Base-by-base conservation (phyloP, 2,113 vertebrate genomes). In the Rafetus swinhoei region DNA sequence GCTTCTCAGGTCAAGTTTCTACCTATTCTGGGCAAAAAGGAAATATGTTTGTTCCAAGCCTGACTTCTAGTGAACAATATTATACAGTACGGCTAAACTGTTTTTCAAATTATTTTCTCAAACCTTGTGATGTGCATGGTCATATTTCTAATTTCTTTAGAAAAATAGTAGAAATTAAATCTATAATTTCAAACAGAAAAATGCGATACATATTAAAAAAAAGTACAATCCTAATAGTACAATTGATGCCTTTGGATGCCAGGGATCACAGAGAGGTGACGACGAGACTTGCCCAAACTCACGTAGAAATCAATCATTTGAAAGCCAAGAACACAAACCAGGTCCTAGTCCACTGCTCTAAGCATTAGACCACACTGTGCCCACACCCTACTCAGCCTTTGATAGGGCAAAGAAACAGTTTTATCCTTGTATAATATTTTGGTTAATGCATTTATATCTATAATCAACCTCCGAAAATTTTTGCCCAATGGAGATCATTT, bases 401-500 rank as follows among this genome's bases (percentile, higher is more conserved):
- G 32, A 69, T 69, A 32, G 29, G 32, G 62, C 62, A n/a, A 32
- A n/a, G 32, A n/a, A n/a, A 9, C 7, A n/a, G 62, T 69, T 69
- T n/a, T n/a, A 16, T 19, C n/a, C 32, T 69, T 18, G 32, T 18
- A 69, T n/a, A n/a, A 62, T 62, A 69, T 15, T 69, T 32, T 69
- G 29, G 29, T 69, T 69, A 55, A 88, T 83, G 29, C 15, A 59
- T 18, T 27, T 18, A 59, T 29, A 10, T 22, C 54, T 22, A 76
- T 29, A 32, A 21, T 2, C n/a, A 32, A n/a, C 62, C 16, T 2
- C 11, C 39, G 3, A 0, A 81, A 76, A 32, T 1, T 3, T 18
- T 32, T 45, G 27, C 24, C 22, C 2, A 54, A 1, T 1, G 16
- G 80, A 69, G 74, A 21, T 24, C 19, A 55, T 21, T 13, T n/a